phyloP scores from a whole-genome alignment of 1,140 invertebrate genomes.

The Zaprionus taronus region DNA sequence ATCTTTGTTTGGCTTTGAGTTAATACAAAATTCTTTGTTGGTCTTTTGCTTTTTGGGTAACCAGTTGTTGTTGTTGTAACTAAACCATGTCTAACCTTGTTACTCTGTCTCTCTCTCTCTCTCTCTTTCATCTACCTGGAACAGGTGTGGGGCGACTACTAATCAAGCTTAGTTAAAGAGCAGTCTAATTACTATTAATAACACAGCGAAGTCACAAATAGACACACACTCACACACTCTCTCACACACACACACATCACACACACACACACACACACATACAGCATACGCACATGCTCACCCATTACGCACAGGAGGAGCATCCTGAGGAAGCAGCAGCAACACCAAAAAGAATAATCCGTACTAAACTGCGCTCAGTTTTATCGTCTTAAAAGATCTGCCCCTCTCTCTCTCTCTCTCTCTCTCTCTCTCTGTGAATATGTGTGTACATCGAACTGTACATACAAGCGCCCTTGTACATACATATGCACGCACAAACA shows the following conservation, averaged over 20 bases:
- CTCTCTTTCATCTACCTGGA: conserved; percentile 60
- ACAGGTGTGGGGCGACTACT: conserved; percentile 84
- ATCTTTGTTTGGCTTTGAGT: conserved; percentile 66
- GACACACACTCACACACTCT: conserved; percentile 42
- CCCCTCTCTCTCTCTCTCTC: no score
- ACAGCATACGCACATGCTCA: conserved; percentile 34
- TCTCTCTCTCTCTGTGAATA: conserved; percentile 32
- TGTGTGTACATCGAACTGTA: conserved; percentile 65
- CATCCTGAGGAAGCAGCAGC: conserved; percentile 15
- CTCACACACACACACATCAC: conserved; percentile 4
- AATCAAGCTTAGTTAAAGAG: conserved; percentile 69
- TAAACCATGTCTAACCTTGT: conserved; percentile 64
- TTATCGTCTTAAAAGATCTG: no score
- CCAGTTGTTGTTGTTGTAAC: conserved; percentile 50
- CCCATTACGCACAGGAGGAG: conserved; percentile 22
- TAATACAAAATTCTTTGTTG: conserved; percentile 48
- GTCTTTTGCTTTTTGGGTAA: conserved; percentile 39
- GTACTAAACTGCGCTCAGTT: conserved; percentile 45
- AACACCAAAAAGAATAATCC: background rate
- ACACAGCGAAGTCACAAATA: conserved; percentile 42
- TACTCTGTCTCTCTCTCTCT: conserved; percentile 51
- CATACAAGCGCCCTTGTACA: conserved; percentile 65
- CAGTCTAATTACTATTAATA: conserved; percentile 65
- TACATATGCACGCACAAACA: conserved; percentile 14
- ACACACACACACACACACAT: conserved; percentile 17